These are phyloP conservation scores for Haplochromis burtoni DNA, from an alignment of 2,113 vertebrate species.

Conservation along the genomic window DNA sequence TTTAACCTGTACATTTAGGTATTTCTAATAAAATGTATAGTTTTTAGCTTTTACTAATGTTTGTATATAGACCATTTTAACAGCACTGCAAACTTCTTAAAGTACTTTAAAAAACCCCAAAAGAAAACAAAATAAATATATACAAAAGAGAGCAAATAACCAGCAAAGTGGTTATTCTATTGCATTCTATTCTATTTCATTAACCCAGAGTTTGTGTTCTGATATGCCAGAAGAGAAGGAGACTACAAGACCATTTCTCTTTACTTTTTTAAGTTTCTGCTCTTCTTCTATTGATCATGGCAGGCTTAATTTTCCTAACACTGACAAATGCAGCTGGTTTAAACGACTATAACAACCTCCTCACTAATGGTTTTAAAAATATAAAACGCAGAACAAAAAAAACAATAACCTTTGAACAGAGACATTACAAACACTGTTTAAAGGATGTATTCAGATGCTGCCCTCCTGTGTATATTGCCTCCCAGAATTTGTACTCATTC, in stretches of 20 bases:
- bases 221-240: neutral
- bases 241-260: neutral
- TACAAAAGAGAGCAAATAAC: neutral
- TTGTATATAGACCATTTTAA: neutral
- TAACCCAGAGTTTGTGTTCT: neutral
- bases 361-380: neutral
- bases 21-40: neutral
- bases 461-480: neutral
- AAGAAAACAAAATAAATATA: neutral
- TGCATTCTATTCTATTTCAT: neutral
- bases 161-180: neutral
- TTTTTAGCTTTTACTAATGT: neutral
- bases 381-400: fast-evolving
- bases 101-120: fast-evolving
- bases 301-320: neutral
- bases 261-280: neutral
- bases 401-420: neutral
- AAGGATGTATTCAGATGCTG: neutral
- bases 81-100: neutral
- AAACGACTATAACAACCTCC: neutral
- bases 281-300: neutral
- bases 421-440: neutral
- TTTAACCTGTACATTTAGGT: neutral
- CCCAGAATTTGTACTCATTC: neutral
- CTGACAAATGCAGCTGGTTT: neutral